phyloP scores from a whole-genome alignment of 2,113 vertebrate genomes.

The Entomyzon cyanotis region DNA sequence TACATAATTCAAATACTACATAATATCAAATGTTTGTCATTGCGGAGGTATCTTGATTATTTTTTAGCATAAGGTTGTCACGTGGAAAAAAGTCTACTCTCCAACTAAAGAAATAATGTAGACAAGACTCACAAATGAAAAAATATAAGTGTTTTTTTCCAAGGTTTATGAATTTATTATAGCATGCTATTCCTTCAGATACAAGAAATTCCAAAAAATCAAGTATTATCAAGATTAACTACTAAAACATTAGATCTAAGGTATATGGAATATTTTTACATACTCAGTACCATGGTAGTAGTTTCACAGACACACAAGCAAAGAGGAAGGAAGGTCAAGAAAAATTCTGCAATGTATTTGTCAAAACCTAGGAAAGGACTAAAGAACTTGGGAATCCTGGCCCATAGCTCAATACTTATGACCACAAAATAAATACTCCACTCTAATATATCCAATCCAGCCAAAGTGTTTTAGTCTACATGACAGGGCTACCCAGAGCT shows the following conservation, averaged over 20 bases:
- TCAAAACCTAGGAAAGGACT: not conserved
- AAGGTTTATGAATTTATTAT: not conserved
- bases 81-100: not conserved
- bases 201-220: not conserved
- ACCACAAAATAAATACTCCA: conserved; percentile 31
- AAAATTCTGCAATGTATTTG: not conserved
- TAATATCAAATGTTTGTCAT: accelerated
- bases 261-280: not conserved
- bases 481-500: not conserved
- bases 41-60: not conserved
- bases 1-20: not conserved
- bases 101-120: not conserved
- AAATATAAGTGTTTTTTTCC: not conserved
- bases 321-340: not conserved
- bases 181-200: not conserved
- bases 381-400: not conserved
- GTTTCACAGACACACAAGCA: not conserved
- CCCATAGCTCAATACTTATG: not conserved
- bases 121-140: not conserved
- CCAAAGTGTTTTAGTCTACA: not conserved
- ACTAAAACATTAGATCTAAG: not conserved
- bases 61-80: not conserved
- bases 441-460: not conserved
- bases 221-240: not conserved
- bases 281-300: not conserved